phyloP scores from a whole-genome alignment of 2,888 invertebrate genomes.

The Taenaris catops region DNA sequence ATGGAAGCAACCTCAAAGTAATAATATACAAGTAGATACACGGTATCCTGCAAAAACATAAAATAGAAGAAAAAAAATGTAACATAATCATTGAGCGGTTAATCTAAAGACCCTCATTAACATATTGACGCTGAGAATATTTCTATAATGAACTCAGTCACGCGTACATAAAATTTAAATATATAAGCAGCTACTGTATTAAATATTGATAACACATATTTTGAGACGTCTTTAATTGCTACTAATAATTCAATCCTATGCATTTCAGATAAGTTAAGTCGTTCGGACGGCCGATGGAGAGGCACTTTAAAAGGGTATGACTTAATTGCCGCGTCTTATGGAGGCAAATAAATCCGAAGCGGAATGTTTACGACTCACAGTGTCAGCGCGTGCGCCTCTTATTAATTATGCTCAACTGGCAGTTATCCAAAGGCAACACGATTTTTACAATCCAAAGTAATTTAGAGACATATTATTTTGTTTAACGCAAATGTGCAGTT shows the following conservation, averaged over 20 bases:
- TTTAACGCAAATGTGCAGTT: too few species aligned
- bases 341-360: slow-evolving; percentile 45
- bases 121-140: slow-evolving; percentile 44
- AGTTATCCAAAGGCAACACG: slow-evolving; percentile 19
- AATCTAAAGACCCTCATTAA: slow-evolving; percentile 40
- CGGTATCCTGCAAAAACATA: slow-evolving; percentile 7
- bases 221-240: slow-evolving; percentile 65
- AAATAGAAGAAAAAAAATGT: slow-evolving; percentile 7
- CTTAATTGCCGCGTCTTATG: slow-evolving; percentile 55
- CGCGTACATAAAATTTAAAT: slow-evolving; percentile 72
- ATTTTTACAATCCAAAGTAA: slow-evolving; percentile 11
- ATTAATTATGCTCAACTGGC: slow-evolving; percentile 34
- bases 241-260: slow-evolving; percentile 71
- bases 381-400: slow-evolving; percentile 46
- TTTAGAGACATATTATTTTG: too few species aligned
- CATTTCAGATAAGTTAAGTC: slow-evolving; percentile 56
- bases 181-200: slow-evolving; percentile 72
- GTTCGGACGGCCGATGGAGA: slow-evolving; percentile 32
- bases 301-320: slow-evolving; percentile 53
- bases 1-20: too few species aligned
- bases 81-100: slow-evolving; percentile 21
- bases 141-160: slow-evolving; percentile 67
- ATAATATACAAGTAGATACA: background rate
- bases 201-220: slow-evolving; percentile 74
- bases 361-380: slow-evolving; percentile 37